These are phyloP conservation scores for Vespertilio murinus DNA, from an alignment of 2,797 vertebrate species.

Conservation along the genomic window DNA sequence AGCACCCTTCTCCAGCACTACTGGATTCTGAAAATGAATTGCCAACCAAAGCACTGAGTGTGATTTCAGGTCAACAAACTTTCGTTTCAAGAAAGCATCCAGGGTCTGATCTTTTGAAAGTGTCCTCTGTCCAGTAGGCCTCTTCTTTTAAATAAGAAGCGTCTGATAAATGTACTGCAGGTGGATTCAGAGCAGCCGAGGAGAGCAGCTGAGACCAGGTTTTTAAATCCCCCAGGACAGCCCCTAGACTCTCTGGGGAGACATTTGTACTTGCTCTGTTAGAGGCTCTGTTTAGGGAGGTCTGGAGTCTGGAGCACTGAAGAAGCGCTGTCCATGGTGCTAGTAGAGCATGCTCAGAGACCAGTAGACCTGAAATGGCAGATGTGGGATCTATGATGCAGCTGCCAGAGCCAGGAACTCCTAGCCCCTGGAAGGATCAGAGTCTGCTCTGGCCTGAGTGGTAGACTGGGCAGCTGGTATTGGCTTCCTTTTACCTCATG, in stretches of 20 bases:
- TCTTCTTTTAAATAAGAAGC: slow-evolving; percentile 63
- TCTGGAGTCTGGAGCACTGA: background rate
- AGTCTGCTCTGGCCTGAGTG: background rate
- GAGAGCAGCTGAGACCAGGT: background rate
- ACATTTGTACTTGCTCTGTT: background rate
- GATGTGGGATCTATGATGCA: background rate
- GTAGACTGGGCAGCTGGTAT: background rate
- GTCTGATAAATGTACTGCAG: slow-evolving; percentile 36
- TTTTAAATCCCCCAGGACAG: background rate
- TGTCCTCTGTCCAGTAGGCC: background rate
- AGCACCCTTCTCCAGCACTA: background rate
- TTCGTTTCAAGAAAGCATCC: background rate
- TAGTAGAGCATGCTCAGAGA: background rate
- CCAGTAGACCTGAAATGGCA: background rate
- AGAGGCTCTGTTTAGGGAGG: background rate
- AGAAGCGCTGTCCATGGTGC: background rate
- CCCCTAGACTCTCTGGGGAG: background rate
- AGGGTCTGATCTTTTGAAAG: background rate
- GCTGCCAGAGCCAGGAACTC: background rate
- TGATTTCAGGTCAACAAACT: background rate
- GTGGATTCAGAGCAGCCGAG: background rate
- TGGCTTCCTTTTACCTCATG: background rate
- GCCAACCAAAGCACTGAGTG: background rate
- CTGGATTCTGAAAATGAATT: background rate
- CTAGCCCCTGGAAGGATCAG: background rate